A percentile compares a stretch with the other conserved stretches of the same genome.
phyloP scores from a whole-genome alignment of 2,113 vertebrate genomes.

The Vireo altiloquus region DNA sequence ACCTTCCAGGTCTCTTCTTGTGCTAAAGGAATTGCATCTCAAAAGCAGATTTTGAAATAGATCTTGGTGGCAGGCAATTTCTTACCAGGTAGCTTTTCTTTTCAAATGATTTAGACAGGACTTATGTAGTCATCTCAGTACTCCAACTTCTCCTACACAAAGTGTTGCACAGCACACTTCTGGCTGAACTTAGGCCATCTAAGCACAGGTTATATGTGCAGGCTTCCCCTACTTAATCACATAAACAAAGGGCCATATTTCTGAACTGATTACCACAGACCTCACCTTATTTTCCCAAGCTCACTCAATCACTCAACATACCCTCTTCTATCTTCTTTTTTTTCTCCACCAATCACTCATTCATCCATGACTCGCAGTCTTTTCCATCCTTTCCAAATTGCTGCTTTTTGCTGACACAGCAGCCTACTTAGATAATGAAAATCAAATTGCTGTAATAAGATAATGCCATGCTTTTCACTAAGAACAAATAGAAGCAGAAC shows the following conservation, averaged over 20 bases:
- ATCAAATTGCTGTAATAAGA: slow-evolving; percentile 57
- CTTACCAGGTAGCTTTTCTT: not conserved
- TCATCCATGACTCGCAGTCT: not conserved
- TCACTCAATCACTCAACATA: slow-evolving; percentile 28
- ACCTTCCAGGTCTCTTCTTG: not conserved
- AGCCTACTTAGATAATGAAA: slow-evolving; percentile 50
- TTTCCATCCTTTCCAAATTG: slow-evolving; percentile 47
- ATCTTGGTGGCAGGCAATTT: not conserved
- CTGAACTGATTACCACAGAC: not conserved
- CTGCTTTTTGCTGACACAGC: slow-evolving; percentile 39
- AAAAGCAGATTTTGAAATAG: not conserved
- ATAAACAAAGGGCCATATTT: not conserved
- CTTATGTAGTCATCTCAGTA: not conserved
- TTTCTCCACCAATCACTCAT: slow-evolving; percentile 26
- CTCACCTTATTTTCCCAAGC: not conserved
- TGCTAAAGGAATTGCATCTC: not conserved
- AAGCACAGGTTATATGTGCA: not conserved
- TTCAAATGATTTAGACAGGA: not conserved
- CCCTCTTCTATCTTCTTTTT: not conserved
- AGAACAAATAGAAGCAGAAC: slow-evolving; percentile 50
- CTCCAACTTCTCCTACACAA: not conserved
- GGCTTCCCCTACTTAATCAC: not conserved
- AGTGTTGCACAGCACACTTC: not conserved
- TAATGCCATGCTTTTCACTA: slow-evolving; percentile 52
- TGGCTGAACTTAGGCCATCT: not conserved